Evolutionary conservation across 2,888 invertebrate species (phyloP).

Genomic region (Sthenelais limicola): DNA sequence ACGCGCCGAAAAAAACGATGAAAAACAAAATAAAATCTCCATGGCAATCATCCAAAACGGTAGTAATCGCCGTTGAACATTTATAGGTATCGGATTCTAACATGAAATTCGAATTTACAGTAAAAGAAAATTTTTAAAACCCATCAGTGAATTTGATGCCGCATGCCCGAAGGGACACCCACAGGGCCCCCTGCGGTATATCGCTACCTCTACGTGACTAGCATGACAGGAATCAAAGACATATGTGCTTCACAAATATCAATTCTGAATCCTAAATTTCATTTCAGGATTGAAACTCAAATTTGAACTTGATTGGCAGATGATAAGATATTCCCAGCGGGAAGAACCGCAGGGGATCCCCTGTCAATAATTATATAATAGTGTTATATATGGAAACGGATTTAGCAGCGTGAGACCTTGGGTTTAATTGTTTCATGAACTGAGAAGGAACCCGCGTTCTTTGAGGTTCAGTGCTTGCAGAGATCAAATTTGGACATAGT

Average conservation of each 20-base stretch:
- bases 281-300: too few species aligned
- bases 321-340: conserved; percentile 31
- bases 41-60: not conserved
- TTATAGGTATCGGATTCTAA: not conserved
- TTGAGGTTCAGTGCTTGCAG: conserved; percentile 31
- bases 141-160: conserved; percentile 22
- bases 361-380: conserved; percentile 37
- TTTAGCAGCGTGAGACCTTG: conserved; percentile 39
- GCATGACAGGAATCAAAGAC: conserved; percentile 10
- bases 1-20: conserved; percentile 16
- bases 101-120: not conserved
- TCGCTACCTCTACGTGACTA: conserved; percentile 18
- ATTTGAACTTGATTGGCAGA: conserved; percentile 29
- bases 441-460: conserved; percentile 35
- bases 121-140: conserved; percentile 23
- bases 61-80: not conserved
- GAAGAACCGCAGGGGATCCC: conserved; percentile 36
- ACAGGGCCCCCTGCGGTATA: conserved; percentile 30
- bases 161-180: conserved; percentile 37
- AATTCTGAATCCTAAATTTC: too few species aligned
- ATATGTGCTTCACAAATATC: not conserved
- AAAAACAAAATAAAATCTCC: conserved; percentile 1
- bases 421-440: conserved; percentile 37
- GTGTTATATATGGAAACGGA: conserved; percentile 34
- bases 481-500: conserved; percentile 35